A percentile compares a stretch with the other conserved stretches of the same genome.
Conservation (phyloP, 2,888 invertebrate genomes). For the Troilus luridus region DNA sequence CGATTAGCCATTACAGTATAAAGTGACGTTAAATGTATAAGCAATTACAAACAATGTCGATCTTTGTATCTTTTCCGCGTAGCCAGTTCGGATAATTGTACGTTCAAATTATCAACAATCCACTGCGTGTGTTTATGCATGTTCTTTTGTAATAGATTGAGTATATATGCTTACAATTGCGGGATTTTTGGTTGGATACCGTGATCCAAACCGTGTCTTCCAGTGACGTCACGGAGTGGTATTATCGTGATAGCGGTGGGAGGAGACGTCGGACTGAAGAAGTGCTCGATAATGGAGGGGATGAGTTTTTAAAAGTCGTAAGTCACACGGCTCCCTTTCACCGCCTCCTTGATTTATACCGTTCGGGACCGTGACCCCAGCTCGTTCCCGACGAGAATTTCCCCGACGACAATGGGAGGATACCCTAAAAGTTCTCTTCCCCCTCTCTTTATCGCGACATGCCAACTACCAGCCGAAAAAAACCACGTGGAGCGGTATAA, state of each 20-base stretch:
- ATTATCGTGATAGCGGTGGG: constrained; percentile 3
- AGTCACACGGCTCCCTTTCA: constrained; percentile 40
- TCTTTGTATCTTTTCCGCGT: too few species aligned
- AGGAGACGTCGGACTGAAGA: constrained; percentile 13
- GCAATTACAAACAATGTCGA: too few species aligned
- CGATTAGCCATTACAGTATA: too few species aligned
- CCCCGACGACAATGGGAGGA: constrained; percentile 36
- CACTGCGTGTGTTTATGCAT: background rate
- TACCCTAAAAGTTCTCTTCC: constrained; percentile 28
- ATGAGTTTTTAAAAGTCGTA: constrained; percentile 47
- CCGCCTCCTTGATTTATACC: constrained; percentile 43
- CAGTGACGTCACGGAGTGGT: constrained; percentile 6
- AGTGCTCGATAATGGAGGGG: constrained; percentile 37
- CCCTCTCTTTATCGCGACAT: constrained; percentile 36
- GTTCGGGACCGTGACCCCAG: constrained; percentile 36
- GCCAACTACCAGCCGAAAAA: constrained; percentile 40
- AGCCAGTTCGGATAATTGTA: too few species aligned
- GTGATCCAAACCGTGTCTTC: background rate
- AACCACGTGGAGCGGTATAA: constrained; percentile 28
- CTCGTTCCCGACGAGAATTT: constrained; percentile 10
- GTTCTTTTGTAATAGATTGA: background rate
- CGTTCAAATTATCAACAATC: too few species aligned
- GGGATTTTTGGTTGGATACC: background rate
- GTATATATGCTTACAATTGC: background rate
- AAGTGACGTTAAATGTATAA: too few species aligned